A percentile compares a stretch with the other conserved stretches of the same genome.
Conservation (phyloP, 2,888 invertebrate species). For the Psylliodes chrysocephalus region DNA sequence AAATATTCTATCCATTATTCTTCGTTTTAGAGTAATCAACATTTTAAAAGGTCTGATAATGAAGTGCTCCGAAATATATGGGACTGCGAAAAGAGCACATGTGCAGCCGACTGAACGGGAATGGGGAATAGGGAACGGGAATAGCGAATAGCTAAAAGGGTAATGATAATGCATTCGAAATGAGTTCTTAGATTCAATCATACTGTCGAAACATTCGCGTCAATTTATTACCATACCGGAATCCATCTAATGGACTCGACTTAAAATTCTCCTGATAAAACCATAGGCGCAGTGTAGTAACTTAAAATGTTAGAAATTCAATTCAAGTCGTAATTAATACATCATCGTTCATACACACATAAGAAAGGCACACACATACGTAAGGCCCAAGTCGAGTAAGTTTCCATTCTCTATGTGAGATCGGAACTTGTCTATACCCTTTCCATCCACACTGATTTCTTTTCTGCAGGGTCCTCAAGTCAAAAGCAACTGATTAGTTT, state of each 20-base stretch:
- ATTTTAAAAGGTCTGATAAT: constrained; percentile 7
- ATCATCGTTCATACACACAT: no score
- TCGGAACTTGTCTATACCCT: no score
- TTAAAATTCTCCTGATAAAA: not conserved
- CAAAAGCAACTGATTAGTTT: no score
- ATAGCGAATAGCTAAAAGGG: not conserved
- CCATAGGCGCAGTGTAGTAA: not conserved
- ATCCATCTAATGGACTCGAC: constrained; percentile 4
- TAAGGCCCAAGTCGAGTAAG: no score
- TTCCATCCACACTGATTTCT: no score
- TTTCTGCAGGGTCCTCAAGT: no score
- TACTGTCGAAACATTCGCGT: constrained; percentile 12
- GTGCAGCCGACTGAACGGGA: not conserved
- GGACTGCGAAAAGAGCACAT: not conserved
- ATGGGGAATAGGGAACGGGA: not conserved
- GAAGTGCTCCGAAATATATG: constrained; percentile 16
- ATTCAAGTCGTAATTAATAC: no score
- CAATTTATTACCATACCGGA: not conserved
- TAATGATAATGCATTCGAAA: constrained; percentile 17
- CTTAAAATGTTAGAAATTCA: no score
- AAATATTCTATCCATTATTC: constrained; percentile 5
- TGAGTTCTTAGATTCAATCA: constrained; percentile 19
- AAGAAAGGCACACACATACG: no score
- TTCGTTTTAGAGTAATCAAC: constrained; percentile 10
- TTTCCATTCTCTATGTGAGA: no score